Conservation (phyloP, 2,113 vertebrate species). For the Callocephalon fimbriatum region DNA sequence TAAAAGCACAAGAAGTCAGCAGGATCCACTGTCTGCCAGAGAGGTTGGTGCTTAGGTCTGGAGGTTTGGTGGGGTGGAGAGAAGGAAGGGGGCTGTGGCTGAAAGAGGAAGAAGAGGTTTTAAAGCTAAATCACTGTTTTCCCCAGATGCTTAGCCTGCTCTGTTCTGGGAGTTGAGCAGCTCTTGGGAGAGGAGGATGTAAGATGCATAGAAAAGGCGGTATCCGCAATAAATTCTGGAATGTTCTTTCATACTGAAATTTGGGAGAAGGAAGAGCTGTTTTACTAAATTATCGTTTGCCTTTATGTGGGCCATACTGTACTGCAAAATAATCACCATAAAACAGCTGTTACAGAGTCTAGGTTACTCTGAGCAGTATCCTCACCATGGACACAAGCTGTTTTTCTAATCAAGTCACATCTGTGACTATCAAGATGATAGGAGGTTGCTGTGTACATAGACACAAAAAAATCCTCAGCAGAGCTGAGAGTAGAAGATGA, state of each 20-base stretch:
- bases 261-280: neutral
- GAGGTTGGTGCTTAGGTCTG: neutral
- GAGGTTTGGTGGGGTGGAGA: neutral
- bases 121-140: neutral
- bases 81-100: neutral
- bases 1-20: neutral
- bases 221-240: neutral
- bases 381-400: conserved; percentile 10
- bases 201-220: neutral
- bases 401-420: neutral
- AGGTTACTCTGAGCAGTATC: neutral
- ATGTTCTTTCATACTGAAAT: neutral
- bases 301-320: neutral
- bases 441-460: neutral
- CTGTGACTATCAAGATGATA: neutral
- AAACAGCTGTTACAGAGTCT: neutral
- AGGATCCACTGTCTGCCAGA: neutral
- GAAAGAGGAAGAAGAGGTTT: neutral
- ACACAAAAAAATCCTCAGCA: neutral
- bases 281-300: neutral
- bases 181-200: neutral
- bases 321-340: neutral
- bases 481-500: neutral
- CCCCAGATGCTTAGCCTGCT: neutral
- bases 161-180: neutral